Evolutionary conservation across 2,113 vertebrate species (phyloP).

Genomic region (Turnix velox): DNA sequence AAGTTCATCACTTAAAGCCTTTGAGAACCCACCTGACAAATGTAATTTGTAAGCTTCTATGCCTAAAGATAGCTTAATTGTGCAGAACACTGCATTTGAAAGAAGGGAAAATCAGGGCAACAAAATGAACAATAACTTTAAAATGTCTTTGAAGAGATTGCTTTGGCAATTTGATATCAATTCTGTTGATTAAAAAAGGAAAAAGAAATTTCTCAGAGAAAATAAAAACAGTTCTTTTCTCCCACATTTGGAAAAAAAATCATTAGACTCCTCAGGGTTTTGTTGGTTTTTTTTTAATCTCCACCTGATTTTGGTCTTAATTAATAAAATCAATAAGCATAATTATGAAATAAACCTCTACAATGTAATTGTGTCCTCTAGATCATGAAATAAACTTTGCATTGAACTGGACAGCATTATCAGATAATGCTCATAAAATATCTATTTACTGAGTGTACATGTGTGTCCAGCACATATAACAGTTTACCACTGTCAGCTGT

Average conservation of each 20-base stretch:
- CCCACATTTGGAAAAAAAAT: background rate
- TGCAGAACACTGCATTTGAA: background rate
- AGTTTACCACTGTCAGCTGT: background rate
- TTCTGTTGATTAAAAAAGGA: background rate
- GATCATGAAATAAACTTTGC: background rate
- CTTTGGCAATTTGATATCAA: background rate
- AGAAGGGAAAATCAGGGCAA: background rate
- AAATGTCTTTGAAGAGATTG: background rate
- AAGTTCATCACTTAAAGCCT: background rate
- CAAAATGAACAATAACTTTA: background rate
- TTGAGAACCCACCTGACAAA: background rate
- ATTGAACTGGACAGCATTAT: background rate
- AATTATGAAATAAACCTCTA: background rate
- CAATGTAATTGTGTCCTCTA: background rate
- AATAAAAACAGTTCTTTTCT: background rate
- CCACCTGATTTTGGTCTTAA: background rate
- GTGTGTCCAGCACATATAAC: background rate
- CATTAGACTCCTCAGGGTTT: background rate
- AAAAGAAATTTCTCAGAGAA: background rate
- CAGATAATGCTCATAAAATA: background rate
- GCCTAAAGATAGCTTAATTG: conserved; percentile 12
- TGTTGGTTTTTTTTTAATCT: background rate
- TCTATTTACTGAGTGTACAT: background rate
- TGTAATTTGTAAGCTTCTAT: background rate
- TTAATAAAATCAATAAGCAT: background rate